phyloP scores from a whole-genome alignment of 2,113 vertebrate genomes.

The Delphinus delphis region DNA sequence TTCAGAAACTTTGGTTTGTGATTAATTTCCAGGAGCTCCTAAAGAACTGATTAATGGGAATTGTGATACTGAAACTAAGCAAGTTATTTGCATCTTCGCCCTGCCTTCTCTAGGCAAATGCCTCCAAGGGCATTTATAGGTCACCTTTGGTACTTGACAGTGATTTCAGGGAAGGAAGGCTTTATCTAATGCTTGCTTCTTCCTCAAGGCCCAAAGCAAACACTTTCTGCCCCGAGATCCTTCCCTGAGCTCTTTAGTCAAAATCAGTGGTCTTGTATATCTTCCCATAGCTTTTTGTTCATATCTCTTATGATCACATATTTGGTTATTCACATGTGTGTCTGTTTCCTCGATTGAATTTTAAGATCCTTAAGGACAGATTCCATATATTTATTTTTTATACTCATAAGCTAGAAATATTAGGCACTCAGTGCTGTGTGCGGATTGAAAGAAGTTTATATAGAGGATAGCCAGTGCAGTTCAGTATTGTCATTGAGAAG shows the following conservation, averaged over 20 bases:
- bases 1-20: constrained; percentile 41
- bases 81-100: neutral
- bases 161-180: neutral
- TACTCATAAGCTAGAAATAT: neutral
- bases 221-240: neutral
- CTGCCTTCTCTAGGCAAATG: neutral
- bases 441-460: neutral
- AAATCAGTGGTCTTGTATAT: neutral
- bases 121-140: neutral
- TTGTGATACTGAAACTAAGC: neutral
- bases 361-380: neutral
- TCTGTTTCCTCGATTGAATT: neutral
- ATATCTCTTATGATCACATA: neutral
- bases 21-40: constrained; percentile 33
- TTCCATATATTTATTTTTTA: neutral
- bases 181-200: neutral
- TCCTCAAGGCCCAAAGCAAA: neutral
- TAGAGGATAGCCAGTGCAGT: neutral
- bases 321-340: neutral
- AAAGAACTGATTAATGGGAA: constrained; percentile 51
- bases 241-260: neutral
- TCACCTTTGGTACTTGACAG: neutral
- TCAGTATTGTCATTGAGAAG: neutral
- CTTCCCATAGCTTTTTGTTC: neutral
- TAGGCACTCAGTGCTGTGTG: neutral